Base-by-base conservation (phyloP, 1,140 invertebrate species). In the Eriocheir sinensis region DNA sequence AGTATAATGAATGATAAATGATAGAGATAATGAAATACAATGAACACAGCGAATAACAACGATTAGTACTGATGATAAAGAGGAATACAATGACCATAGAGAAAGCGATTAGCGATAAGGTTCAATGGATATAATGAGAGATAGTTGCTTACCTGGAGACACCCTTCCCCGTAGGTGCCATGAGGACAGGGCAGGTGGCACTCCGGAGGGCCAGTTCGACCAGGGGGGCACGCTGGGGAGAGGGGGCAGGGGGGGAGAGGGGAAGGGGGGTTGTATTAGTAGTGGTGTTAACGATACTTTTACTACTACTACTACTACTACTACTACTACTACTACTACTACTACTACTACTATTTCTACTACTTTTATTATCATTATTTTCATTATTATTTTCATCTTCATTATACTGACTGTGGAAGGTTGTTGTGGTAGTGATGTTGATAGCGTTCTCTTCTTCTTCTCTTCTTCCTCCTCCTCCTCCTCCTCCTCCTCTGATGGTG, bases 151-250 rank as follows among this genome's bases (percentile, higher is more conserved):
- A 92, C 88, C 92, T 93, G 72, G 21, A 79, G 27, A 40, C 95
- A 95, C n/a, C 72, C 91, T 15, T 44, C 32, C 0, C 95, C 95
- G 48, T 94, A 95, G 80, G 40, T 91, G 21, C 92, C 95, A 0
- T 34, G 30, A 38, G 92, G 44, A 34, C 95, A 95, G 0, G 80
- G 88, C 34, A 92, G 38, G 15, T 88, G 92, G 44, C 95, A 95
- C n/a, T 30, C 48, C 17, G n/a, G 36, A 21, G n/a, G 36, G 6
- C 95, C 95, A 34, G 27, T 81, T 27, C 2, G 34, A 27, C 95
- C 95, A 15, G 95, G 88, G 6, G 95, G 95, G 36, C 95, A 95
- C 27, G 72, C 89, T n/a, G 92, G 93, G 15, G 92, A 88, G 9
- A 27, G 27, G 32, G 17, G 85, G 86, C 40, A 89, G 2, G 48